phyloP scores from a whole-genome alignment of 2,888 invertebrate genomes.

The Patella caerulea region DNA sequence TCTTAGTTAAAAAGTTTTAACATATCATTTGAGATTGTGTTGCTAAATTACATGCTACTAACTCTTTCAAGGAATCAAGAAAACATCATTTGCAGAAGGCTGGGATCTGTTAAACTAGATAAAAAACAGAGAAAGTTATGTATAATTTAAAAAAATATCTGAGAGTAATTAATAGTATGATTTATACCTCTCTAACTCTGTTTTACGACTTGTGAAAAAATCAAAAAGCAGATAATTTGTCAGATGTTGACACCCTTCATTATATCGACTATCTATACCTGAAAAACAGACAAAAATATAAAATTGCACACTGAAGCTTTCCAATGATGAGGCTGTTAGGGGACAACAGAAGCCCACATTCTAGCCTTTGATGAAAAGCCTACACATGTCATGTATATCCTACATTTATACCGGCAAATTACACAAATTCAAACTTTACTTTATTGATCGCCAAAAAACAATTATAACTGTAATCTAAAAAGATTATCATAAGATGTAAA shows the following conservation, averaged over 20 bases:
- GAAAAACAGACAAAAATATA: constrained; percentile 24
- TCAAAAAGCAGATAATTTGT: constrained; percentile 68
- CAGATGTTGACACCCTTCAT: constrained; percentile 66
- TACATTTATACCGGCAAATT: too few species aligned
- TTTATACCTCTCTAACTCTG: constrained; percentile 59
- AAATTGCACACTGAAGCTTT: constrained; percentile 9
- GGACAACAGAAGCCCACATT: too few species aligned
- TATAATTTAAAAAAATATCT: background rate
- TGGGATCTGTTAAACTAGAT: too few species aligned
- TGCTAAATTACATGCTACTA: too few species aligned
- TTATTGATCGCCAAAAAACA: background rate
- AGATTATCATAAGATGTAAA: background rate
- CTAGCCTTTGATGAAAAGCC: too few species aligned
- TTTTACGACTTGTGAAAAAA: constrained; percentile 61
- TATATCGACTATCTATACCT: constrained; percentile 69
- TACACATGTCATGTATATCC: background rate
- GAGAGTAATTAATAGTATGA: constrained; percentile 2
- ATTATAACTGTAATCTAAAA: background rate
- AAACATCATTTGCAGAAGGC: too few species aligned
- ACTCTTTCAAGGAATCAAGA: too few species aligned
- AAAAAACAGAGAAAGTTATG: background rate
- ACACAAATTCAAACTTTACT: too few species aligned
- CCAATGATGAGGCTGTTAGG: background rate
- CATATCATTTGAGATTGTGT: too few species aligned
- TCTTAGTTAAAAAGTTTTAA: too few species aligned